A percentile compares a stretch with the other conserved stretches of the same genome.
Evolutionary conservation across 2,797 vertebrate species (phyloP).

Genomic region (Hypotaenidia okinawae): DNA sequence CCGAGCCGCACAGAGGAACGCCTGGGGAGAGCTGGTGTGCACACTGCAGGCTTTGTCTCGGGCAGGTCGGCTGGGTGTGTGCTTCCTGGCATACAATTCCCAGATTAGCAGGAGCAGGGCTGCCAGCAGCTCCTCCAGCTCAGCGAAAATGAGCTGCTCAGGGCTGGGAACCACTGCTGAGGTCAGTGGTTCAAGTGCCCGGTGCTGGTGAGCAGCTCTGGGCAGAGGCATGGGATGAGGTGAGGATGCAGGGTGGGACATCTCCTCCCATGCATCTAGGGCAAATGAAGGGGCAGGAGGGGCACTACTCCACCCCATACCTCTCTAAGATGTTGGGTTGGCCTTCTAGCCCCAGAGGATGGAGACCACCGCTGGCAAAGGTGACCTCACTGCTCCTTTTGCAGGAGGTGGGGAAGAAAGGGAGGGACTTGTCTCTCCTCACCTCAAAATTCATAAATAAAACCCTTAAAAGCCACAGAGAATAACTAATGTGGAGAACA

Average conservation of each 20-base stretch:
- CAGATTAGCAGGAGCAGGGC: conserved; percentile 61
- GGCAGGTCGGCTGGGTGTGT: conserved; percentile 70
- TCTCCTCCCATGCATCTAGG: background rate
- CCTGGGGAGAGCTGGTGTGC: background rate
- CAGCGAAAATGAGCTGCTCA: background rate
- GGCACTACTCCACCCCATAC: background rate
- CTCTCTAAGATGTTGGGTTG: background rate
- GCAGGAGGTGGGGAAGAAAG: background rate
- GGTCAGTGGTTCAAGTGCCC: background rate
- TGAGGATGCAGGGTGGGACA: fast-evolving
- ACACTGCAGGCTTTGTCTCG: conserved; percentile 68
- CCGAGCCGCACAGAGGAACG: background rate
- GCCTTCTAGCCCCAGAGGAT: background rate
- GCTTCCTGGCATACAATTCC: conserved; percentile 81
- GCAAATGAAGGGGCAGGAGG: background rate
- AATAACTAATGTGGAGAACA: background rate
- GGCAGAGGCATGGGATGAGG: background rate
- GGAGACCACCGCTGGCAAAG: background rate
- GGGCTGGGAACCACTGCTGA: background rate
- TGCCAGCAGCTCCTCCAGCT: conserved; percentile 26
- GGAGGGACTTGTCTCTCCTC: background rate
- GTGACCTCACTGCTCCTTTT: fast-evolving
- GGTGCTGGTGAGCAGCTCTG: fast-evolving
- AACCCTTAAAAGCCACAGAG: background rate
- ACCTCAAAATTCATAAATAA: background rate